Conservation (phyloP, 1,140 invertebrate genomes). For the Drosophila kepulauana region DNA sequence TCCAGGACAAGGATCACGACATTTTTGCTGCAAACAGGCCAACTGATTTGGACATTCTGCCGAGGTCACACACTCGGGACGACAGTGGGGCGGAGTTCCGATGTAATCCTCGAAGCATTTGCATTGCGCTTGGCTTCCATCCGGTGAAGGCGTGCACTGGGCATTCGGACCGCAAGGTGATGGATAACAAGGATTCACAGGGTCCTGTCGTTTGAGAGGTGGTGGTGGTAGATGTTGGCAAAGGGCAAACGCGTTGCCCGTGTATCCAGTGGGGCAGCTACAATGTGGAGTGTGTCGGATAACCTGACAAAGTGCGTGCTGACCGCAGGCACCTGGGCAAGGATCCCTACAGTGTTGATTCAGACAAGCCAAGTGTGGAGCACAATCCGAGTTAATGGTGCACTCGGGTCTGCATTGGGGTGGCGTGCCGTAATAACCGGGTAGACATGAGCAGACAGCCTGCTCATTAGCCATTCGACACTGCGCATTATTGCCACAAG, state of each 20-base stretch:
- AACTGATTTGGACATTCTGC: conserved; percentile 89
- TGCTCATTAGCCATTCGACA: conserved; percentile 87
- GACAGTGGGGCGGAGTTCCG: conserved; percentile 91
- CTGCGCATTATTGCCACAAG: conserved; percentile 89
- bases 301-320: conserved; percentile 90
- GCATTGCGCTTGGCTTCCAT: conserved; percentile 91
- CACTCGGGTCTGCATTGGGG: conserved; percentile 89
- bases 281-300: conserved; percentile 94
- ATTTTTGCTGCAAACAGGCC: conserved; percentile 89
- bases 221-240: conserved; percentile 69
- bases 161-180: conserved; percentile 91
- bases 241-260: conserved; percentile 91
- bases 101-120: conserved; percentile 90
- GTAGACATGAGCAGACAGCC: conserved; percentile 88
- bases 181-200: conserved; percentile 88
- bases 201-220: conserved; percentile 65
- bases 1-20: conserved; percentile 90
- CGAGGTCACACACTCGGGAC: conserved; percentile 88
- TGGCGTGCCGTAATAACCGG: conserved; percentile 87
- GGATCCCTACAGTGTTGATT: conserved; percentile 90
- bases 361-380: conserved; percentile 88
- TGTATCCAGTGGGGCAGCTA: conserved; percentile 90
- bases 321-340: conserved; percentile 89
- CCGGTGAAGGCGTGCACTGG: conserved; percentile 88
- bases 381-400: conserved; percentile 88